Evolutionary conservation across 2,797 vertebrate species (phyloP).

Genomic region (Alfaro cultratus): DNA sequence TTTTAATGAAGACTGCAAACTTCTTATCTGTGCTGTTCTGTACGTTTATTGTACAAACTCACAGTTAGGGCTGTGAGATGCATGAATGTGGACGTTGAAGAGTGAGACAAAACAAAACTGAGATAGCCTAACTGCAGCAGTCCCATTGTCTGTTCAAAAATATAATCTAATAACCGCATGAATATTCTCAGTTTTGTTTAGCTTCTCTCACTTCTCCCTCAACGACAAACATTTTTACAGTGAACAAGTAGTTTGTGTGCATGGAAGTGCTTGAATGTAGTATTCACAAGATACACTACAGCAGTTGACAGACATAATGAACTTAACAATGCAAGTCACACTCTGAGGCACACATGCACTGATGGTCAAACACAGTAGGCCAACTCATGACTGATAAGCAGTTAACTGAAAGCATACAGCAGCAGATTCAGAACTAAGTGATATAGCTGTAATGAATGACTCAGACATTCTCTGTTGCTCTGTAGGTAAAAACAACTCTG

Average conservation of each 20-base stretch:
- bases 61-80: neutral
- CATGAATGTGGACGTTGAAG: slow-evolving; percentile 23
- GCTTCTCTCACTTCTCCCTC: neutral
- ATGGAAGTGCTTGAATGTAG: neutral
- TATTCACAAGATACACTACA: neutral
- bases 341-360: slow-evolving; percentile 5
- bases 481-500: slow-evolving; percentile 28
- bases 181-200: slow-evolving; percentile 4
- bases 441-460: slow-evolving; percentile 40
- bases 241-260: neutral
- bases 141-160: slow-evolving; percentile 33
- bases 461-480: slow-evolving; percentile 28
- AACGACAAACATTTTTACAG: neutral
- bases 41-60: neutral
- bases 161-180: slow-evolving; percentile 29
- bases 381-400: slow-evolving; percentile 26
- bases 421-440: slow-evolving; percentile 47
- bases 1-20: neutral
- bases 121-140: slow-evolving; percentile 27
- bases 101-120: slow-evolving; percentile 24
- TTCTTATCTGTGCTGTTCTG: slow-evolving; percentile 1
- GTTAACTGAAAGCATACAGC: slow-evolving; percentile 51
- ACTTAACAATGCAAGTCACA: neutral
- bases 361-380: slow-evolving; percentile 31
- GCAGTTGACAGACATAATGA: neutral